Percentiles rank a stretch among this genome's conserved stretches.
Evolutionary conservation across 2,888 invertebrate genomes (phyloP).

Genomic region (Tribolium freemani): DNA sequence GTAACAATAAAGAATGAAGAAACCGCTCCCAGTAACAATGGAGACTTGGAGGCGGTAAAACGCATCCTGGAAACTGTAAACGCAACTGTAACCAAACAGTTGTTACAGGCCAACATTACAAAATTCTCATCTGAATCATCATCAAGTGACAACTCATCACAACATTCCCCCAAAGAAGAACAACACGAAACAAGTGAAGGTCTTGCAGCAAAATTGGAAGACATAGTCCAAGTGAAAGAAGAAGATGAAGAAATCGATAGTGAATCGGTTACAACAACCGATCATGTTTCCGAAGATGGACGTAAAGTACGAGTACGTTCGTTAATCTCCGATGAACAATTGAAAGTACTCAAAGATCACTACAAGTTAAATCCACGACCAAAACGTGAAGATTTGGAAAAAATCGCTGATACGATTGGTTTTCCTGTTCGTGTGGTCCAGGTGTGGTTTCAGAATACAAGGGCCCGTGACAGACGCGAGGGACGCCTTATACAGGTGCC

Average conservation of each 20-base stretch:
- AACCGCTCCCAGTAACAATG: conserved; percentile 49
- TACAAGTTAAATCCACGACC: conserved; percentile 94
- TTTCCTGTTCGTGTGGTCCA: conserved; percentile 87
- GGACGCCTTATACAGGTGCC: conserved; percentile 70
- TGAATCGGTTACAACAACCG: conserved; percentile 70
- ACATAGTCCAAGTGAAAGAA: conserved; percentile 72
- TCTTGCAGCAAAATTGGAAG: conserved; percentile 83
- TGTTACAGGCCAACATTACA: conserved; percentile 78
- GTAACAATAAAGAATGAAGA: conserved; percentile 53
- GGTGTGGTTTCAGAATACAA: conserved; percentile 97
- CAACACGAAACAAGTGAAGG: conserved; percentile 76
- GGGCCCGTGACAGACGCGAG: conserved; percentile 88
- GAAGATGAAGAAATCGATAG: conserved; percentile 72
- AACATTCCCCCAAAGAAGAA: conserved; percentile 61
- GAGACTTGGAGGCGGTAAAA: conserved; percentile 77
- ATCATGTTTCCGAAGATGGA: conserved; percentile 71
- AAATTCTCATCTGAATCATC: conserved; percentile 74
- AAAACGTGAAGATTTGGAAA: conserved; percentile 91
- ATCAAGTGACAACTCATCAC: conserved; percentile 65
- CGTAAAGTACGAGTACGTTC: conserved; percentile 93
- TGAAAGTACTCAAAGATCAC: conserved; percentile 88
- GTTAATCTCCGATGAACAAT: conserved; percentile 94
- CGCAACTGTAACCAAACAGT: conserved; percentile 81
- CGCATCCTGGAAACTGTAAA: conserved; percentile 82
- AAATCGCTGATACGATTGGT: conserved; percentile 85